These are phyloP conservation scores for Cydia fagiglandana DNA, from an alignment of 1,140 invertebrate genomes.

Conservation along the genomic window DNA sequence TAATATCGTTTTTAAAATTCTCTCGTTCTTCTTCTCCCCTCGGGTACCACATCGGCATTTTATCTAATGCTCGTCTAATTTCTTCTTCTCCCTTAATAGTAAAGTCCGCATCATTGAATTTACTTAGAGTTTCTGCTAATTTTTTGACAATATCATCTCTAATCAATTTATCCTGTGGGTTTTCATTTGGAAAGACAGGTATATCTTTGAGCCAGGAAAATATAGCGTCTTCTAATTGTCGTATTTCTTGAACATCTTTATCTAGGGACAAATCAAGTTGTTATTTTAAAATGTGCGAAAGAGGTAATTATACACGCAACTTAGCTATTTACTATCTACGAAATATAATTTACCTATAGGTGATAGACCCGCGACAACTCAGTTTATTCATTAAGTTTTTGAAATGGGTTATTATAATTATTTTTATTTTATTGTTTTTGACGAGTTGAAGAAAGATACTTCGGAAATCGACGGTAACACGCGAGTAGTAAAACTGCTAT, in stretches of 20 bases:
- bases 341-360: no score
- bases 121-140: neutral
- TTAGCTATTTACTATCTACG: no score
- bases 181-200: constrained; percentile 3
- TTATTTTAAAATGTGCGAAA: neutral
- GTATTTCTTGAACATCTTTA: neutral
- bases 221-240: neutral
- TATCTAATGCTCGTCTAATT: neutral
- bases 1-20: neutral
- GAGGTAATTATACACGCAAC: neutral
- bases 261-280: neutral
- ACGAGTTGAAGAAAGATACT: no score
- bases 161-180: constrained; percentile 5
- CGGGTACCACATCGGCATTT: constrained; percentile 15
- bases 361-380: no score
- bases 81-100: neutral
- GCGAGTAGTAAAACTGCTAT: no score
- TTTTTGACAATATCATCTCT: constrained; percentile 9
- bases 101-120: neutral
- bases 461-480: no score
- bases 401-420: no score
- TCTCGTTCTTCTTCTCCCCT: neutral
- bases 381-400: no score
- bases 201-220: constrained; percentile 23
- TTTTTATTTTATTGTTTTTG: no score